These are phyloP conservation scores for Nephrotoma flavescens DNA, from an alignment of 2,888 invertebrate species.

Conservation along the genomic window DNA sequence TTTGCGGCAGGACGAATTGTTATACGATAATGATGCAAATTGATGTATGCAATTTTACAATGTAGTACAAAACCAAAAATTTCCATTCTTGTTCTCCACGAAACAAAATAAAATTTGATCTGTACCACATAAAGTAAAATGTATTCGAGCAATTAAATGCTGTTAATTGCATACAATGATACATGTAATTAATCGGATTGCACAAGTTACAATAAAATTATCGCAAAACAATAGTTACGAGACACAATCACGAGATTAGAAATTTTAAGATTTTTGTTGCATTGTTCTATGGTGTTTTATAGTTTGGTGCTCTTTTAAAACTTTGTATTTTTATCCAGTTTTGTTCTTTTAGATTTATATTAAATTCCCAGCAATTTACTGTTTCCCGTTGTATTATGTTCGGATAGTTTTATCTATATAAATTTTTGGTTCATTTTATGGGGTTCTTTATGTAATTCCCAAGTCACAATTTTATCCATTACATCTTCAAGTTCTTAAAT, in stretches of 20 bases:
- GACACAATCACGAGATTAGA: background rate
- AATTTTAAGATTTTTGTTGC: background rate
- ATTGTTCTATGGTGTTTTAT: background rate
- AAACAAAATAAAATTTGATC: background rate
- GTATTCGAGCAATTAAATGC: background rate
- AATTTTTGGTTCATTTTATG: background rate
- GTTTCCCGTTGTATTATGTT: background rate
- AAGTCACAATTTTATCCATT: background rate
- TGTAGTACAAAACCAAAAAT: background rate
- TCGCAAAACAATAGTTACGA: background rate
- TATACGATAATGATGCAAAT: background rate
- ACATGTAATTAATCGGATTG: background rate
- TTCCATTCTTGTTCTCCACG: background rate
- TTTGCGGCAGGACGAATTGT: background rate
- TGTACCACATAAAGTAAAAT: background rate
- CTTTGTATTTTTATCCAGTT: background rate
- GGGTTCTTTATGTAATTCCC: background rate
- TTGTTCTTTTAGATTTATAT: background rate
- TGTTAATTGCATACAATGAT: background rate
- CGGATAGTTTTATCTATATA: background rate
- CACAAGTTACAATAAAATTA: background rate
- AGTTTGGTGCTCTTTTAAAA: background rate
- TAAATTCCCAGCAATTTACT: background rate
- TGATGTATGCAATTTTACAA: background rate
- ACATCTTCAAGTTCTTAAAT: background rate